Evolutionary conservation across 2,888 invertebrate species (phyloP), one percentile per base, ranked within the genome.

Genomic region (Barypeithes pellucidus): DNA sequence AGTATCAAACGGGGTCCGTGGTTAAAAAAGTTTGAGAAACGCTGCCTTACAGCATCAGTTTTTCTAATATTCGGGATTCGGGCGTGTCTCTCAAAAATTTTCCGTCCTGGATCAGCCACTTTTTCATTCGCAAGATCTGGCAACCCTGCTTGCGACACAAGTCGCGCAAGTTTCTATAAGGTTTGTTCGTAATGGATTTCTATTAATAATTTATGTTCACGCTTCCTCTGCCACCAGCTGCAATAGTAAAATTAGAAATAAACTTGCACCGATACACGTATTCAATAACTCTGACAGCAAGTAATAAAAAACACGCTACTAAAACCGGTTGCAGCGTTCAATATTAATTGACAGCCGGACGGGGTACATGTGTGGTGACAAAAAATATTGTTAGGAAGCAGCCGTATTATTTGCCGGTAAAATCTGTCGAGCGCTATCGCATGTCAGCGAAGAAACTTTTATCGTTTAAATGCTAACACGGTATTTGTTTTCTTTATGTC

Each of bases 311-410:
- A 16, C 16, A 8, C 43, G 43, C 12, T 43, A 43, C 43, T 43
- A n/a, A 43, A 43, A 43, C 16, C 43, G 43, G 43, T n/a, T 43
- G 39, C 39, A 43, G 43, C 43, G 16, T 43, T 43, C 43, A 43
- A 43, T 43, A 16, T 43, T 43, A 43, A 43, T 43, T 43, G 43
- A 43, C 43, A 43, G 14, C n/a, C 43, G 43, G 43, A 43, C 43
- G 16, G 14, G 14, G 43, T 16, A 43, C n/a, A n/a, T 43, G 43
- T 43, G 43, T 7, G n/a, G 3, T 14, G 29, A 29, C 29, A 14
- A 43, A 43, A 43, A 43, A 43, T 43, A 43, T 43, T 16, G 43
- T 16, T 16, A 16, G 3, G 16, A 43, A 43, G 39, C 39, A n/a
- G 4, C 39, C 39, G 39, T 39, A 39, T 39, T 39, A n/a, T 39